phyloP scores from a whole-genome alignment of 2,113 vertebrate genomes.

The Rattus norvegicus region GRCr8 NC_086035.1:12000501-12001000 shows the following conservation, averaged over 20 bases:
- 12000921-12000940: no score
- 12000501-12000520: neutral
- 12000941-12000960: neutral
- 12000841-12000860: no score
- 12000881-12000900: neutral
- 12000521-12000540: no score
- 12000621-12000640: no score
- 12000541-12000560: neutral
- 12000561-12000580: no score
- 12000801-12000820: neutral
- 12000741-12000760: neutral
- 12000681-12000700: neutral
- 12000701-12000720: neutral
- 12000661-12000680: neutral
- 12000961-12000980: neutral
- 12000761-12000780: neutral
- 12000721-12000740: neutral
- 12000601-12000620: no score
- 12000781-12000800: neutral
- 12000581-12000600: no score
- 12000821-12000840: neutral
- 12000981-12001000: neutral
- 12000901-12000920: neutral
- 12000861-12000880: neutral
- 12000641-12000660: neutral